Base-by-base conservation (phyloP, 2,797 vertebrate species). In the Lepus oiostolus region DNA sequence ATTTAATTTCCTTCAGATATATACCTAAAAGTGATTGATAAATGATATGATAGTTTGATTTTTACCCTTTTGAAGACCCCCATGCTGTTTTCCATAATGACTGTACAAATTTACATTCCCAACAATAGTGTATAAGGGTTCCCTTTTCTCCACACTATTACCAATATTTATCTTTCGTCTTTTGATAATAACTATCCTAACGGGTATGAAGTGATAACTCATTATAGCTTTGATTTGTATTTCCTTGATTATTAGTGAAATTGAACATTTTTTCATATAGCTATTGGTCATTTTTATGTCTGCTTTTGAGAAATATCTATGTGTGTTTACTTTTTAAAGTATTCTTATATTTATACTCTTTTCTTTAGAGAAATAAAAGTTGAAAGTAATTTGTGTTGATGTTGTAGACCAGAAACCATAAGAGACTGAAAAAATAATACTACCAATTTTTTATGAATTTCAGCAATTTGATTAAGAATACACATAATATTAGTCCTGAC, bases 401-500 rank as follows among this genome's bases (percentile, higher is more conserved):
- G 30, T 50, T 70, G 4, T 74, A 68, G 79, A 70, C 11, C 2
- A 79, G 28, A 84, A 87, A 63, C 26, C 52, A 87, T 71, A 58
- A 90, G 32, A 90, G 35, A 42, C n/a, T 68, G 58, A 74, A 72
- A 68, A 71, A 92, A 85, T 17, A 88, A 68, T 85, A 19, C 7
- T 19, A 72, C 17, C 63, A 60, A 90, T 67, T 92, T 90, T 74
- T 72, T 12, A 52, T 54, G 81, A 94, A 76, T 88, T 74, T 21
- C 5, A 92, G 26, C n/a, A 80, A 6, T 74, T 95, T 42, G n/a
- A 86, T 74, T 47, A 87, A 85, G 71, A 86, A 90, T 87, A 84
- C 22, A 71, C 77, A 24, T 74, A 93, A 14, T 42, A 54, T 68
- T 81, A 96, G 11, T 28, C 52, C n/a, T 95, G 81, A 76, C 5